Conservation (phyloP, 2,113 vertebrate species). For the Climacteris rufus region DNA sequence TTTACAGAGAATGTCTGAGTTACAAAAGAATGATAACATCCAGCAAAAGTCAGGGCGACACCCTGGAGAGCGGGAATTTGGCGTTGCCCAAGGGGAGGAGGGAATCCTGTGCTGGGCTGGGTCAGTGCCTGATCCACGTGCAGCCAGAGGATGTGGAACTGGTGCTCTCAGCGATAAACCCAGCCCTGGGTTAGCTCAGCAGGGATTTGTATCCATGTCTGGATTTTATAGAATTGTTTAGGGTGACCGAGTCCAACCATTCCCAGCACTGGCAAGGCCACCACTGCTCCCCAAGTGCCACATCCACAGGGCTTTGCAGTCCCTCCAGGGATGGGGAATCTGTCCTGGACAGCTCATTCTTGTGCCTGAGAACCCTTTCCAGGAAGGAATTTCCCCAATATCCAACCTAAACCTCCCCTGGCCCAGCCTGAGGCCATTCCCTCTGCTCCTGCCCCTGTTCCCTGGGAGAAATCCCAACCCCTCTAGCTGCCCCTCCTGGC, state of each 20-base stretch:
- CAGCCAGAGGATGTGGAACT: accelerated
- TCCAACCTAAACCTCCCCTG: background rate
- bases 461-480: background rate
- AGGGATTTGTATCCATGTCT: accelerated
- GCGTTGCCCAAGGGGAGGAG: accelerated
- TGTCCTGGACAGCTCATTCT: background rate
- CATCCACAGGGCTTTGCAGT: background rate
- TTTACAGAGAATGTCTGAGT: too few species aligned
- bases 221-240: background rate
- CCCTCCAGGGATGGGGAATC: background rate
- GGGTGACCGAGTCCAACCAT: accelerated
- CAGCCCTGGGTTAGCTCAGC: background rate
- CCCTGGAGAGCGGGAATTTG: accelerated
- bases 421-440: accelerated
- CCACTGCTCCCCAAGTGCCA: background rate
- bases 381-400: background rate
- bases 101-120: accelerated
- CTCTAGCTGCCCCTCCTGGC: background rate
- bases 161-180: accelerated
- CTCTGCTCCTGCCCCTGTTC: background rate
- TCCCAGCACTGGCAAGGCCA: background rate
- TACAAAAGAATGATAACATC: too few species aligned
- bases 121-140: accelerated
- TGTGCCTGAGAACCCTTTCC: background rate
- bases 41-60: too few species aligned